Percentiles rank a stretch among this genome's conserved stretches.
Evolutionary conservation across 2,113 vertebrate species (phyloP).

Genomic region (Sander lucioperca): DNA sequence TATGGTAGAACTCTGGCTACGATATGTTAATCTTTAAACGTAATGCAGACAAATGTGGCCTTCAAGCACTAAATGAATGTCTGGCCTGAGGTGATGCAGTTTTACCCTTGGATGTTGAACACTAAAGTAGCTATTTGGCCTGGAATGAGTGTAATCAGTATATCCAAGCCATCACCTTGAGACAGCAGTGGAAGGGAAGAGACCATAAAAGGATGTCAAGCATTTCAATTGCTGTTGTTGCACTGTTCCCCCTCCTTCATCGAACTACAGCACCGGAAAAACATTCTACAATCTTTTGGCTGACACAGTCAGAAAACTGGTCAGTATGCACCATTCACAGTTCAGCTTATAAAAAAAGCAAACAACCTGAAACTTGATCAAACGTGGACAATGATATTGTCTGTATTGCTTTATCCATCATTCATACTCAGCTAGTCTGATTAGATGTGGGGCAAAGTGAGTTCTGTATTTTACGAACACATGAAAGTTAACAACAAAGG

Average conservation of each 20-base stretch:
- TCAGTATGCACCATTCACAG: not conserved
- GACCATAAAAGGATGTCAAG: slow-evolving; percentile 6
- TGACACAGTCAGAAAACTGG: slow-evolving; percentile 11
- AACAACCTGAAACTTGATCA: too few species aligned
- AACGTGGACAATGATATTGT: not conserved
- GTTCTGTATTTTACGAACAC: not conserved
- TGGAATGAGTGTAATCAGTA: slow-evolving; percentile 29
- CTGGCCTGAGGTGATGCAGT: slow-evolving; percentile 7
- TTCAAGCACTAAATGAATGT: slow-evolving; percentile 15
- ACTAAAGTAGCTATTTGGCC: slow-evolving; percentile 27
- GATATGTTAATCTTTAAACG: not conserved
- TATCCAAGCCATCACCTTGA: slow-evolving; percentile 18
- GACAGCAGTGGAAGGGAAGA: slow-evolving; percentile 1
- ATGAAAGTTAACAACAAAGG: slow-evolving; percentile 77
- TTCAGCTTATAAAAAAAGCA: not conserved
- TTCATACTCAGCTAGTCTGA: not conserved
- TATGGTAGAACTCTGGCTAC: not conserved
- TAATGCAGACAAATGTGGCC: slow-evolving; percentile 5
- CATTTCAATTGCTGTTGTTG: slow-evolving; percentile 3
- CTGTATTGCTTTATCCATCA: too few species aligned
- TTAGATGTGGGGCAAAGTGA: not conserved
- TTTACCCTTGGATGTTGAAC: not conserved
- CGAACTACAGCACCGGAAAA: not conserved
- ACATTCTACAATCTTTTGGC: not conserved
- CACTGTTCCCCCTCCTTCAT: not conserved